phyloP scores from a whole-genome alignment of 2,113 vertebrate genomes.

The Ariopsis seemanni region DNA sequence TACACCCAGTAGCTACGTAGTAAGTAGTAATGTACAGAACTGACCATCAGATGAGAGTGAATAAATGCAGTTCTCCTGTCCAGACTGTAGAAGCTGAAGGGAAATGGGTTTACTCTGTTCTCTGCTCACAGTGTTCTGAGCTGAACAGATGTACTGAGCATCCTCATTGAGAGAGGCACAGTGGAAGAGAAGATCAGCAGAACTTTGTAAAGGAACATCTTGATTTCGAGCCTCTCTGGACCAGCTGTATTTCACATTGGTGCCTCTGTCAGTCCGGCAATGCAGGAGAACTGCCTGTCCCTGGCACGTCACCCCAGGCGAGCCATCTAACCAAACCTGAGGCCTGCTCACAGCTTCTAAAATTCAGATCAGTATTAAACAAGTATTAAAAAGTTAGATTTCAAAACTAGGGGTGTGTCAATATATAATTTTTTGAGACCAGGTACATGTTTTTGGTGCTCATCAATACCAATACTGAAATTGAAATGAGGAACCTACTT shows the following conservation, averaged over 20 bases:
- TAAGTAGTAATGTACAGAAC: constrained; percentile 8
- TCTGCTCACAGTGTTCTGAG: constrained; percentile 59
- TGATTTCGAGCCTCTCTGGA: constrained; percentile 46
- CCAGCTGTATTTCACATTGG: constrained; percentile 63
- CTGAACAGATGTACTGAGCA: constrained; percentile 59
- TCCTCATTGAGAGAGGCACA: constrained; percentile 54
- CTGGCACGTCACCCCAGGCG: constrained; percentile 61
- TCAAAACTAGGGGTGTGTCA: background rate
- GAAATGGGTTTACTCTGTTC: constrained; percentile 56
- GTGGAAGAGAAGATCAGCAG: constrained; percentile 57
- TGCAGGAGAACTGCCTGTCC: constrained; percentile 61
- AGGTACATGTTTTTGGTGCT: background rate
- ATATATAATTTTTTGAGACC: background rate
- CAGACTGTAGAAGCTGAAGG: constrained; percentile 55
- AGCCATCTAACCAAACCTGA: constrained; percentile 53
- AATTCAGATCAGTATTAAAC: background rate
- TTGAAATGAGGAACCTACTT: background rate
- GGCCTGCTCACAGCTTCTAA: constrained; percentile 68
- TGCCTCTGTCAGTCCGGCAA: constrained; percentile 59
- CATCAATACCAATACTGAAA: background rate
- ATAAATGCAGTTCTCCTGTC: constrained; percentile 61
- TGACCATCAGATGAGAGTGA: constrained; percentile 60
- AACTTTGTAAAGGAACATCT: constrained; percentile 21
- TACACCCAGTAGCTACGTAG: background rate
- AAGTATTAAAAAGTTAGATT: background rate